phyloP scores from a whole-genome alignment of 2,797 vertebrate species.

The Leuciscus waleckii region DNA sequence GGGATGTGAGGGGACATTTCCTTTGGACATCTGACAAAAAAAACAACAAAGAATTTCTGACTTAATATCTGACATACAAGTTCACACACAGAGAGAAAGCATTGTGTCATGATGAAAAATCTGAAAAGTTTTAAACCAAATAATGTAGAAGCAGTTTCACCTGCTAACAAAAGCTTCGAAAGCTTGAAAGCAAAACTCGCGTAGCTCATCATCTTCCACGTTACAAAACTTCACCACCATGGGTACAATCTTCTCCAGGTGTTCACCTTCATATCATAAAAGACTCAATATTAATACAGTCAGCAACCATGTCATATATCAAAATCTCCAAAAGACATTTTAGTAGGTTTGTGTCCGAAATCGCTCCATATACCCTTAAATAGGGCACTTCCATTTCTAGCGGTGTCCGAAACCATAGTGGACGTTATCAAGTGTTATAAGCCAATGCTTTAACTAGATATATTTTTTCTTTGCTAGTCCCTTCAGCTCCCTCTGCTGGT shows the following conservation, averaged over 20 bases:
- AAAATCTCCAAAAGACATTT: neutral
- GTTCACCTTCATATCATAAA: conserved; percentile 78
- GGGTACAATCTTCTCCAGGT: conserved; percentile 90
- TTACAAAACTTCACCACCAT: conserved; percentile 88
- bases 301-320: neutral
- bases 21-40: conserved; percentile 81
- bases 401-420: neutral
- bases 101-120: neutral
- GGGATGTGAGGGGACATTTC: conserved; percentile 87
- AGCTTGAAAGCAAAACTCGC: conserved; percentile 94
- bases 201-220: conserved; percentile 91
- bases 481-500: conserved; percentile 33
- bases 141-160: conserved; percentile 65
- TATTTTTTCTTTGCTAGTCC: neutral
- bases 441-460: neutral
- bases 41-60: neutral
- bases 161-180: conserved; percentile 93
- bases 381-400: neutral
- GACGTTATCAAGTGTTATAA: neutral
- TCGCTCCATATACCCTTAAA: neutral
- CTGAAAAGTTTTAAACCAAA: neutral
- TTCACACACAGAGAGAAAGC: neutral
- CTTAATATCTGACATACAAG: neutral
- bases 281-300: neutral
- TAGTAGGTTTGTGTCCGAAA: neutral